A percentile compares a stretch with the other conserved stretches of the same genome.
Conservation (phyloP, 2,888 invertebrate genomes). For the Oscheius sp. region DNA sequence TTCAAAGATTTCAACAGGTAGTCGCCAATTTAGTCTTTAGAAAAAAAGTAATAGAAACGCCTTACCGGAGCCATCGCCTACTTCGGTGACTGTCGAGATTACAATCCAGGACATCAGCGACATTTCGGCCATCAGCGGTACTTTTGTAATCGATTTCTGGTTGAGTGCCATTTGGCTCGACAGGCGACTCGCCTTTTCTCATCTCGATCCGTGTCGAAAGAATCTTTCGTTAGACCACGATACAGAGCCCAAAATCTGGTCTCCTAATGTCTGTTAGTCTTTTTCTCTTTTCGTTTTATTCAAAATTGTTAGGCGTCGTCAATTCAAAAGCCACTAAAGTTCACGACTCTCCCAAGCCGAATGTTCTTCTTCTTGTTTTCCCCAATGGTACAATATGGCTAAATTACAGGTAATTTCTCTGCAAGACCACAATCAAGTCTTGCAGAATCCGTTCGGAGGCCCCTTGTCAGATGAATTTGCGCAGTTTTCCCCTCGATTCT, state of each 20-base stretch:
- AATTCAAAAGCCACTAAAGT: slow-evolving; percentile 70
- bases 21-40: background rate
- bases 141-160: slow-evolving; percentile 71
- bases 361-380: slow-evolving; percentile 71
- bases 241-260: slow-evolving; percentile 71
- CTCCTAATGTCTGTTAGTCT: slow-evolving; percentile 68
- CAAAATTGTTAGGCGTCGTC: slow-evolving; percentile 60
- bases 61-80: slow-evolving; percentile 69
- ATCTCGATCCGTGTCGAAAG: slow-evolving; percentile 68
- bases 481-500: slow-evolving; percentile 68
- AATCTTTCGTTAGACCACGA: slow-evolving; percentile 72
- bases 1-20: slow-evolving; percentile 25
- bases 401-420: slow-evolving; percentile 51
- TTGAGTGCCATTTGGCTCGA: slow-evolving; percentile 72
- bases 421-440: too few species aligned
- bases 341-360: slow-evolving; percentile 72
- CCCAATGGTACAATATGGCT: slow-evolving; percentile 72
- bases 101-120: slow-evolving; percentile 72
- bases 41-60: slow-evolving; percentile 61
- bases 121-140: slow-evolving; percentile 69
- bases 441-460: slow-evolving; percentile 68
- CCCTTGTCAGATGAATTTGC: slow-evolving; percentile 66
- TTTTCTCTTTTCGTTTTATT: background rate
- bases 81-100: slow-evolving; percentile 69
- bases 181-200: slow-evolving; percentile 61